Evolutionary conservation across 2,797 vertebrate genomes (phyloP).

Genomic region (Anabas testudineus): DNA sequence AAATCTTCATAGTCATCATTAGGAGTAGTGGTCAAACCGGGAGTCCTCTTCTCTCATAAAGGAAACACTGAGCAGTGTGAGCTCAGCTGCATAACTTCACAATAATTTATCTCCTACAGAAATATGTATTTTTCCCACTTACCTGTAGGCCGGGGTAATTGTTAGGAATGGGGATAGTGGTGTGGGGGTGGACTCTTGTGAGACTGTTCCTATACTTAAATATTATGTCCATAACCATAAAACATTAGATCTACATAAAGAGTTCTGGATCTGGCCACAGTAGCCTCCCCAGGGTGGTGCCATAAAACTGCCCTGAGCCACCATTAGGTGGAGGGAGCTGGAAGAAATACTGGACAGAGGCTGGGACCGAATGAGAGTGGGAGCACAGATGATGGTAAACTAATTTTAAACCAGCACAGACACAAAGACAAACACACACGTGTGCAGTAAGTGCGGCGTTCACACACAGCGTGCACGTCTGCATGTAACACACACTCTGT

Average conservation of each 20-base stretch:
- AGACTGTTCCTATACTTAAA: slow-evolving; percentile 79
- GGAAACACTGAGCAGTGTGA: slow-evolving; percentile 5
- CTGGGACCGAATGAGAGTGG: slow-evolving; percentile 46
- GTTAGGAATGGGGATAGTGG: slow-evolving; percentile 48
- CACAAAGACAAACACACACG: slow-evolving; percentile 12
- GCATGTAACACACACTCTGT: slow-evolving; percentile 37
- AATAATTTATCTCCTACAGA: slow-evolving; percentile 24
- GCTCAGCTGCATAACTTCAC: slow-evolving; percentile 46
- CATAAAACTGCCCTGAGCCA: slow-evolving; percentile 71
- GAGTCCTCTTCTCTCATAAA: slow-evolving; percentile 21
- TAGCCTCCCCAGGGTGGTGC: slow-evolving; percentile 72
- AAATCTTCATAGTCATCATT: slow-evolving; percentile 5
- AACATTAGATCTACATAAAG: slow-evolving; percentile 81
- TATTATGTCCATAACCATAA: slow-evolving; percentile 82
- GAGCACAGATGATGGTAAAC: slow-evolving; percentile 80
- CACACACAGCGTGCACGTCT: slow-evolving; percentile 26
- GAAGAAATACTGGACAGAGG: slow-evolving; percentile 66
- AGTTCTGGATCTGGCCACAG: slow-evolving; percentile 77
- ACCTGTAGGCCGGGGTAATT: slow-evolving; percentile 62
- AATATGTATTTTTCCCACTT: slow-evolving; percentile 37
- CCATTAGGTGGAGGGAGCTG: slow-evolving; percentile 71
- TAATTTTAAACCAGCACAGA: slow-evolving; percentile 63
- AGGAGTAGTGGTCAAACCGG: slow-evolving; percentile 8
- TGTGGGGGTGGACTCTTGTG: slow-evolving; percentile 60
- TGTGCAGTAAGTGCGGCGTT: slow-evolving; percentile 16